Conservation (phyloP, 2,888 invertebrate species). For the Micropterix aruncella region DNA sequence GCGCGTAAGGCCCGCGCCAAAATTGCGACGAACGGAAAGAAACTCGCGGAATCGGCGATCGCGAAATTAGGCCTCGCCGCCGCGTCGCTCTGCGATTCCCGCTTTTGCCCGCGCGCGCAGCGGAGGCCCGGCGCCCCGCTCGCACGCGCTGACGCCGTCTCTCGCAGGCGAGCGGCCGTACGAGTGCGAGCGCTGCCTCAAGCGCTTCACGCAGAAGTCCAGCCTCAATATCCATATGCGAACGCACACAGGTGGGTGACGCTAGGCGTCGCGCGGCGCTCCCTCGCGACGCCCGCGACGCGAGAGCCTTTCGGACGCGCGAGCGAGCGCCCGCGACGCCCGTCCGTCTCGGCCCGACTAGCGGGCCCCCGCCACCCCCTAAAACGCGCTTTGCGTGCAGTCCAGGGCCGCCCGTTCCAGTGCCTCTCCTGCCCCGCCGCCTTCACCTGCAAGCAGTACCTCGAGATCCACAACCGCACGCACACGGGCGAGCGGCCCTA, state of each 20-base stretch:
- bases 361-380: slow-evolving; percentile 14
- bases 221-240: slow-evolving; percentile 70
- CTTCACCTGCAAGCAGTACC: slow-evolving; percentile 45
- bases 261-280: slow-evolving; percentile 22
- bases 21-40: slow-evolving; percentile 13
- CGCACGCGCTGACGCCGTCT: slow-evolving; percentile 40
- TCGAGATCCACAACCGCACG: slow-evolving; percentile 47
- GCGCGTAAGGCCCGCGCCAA: slow-evolving; percentile 24
- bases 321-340: slow-evolving; percentile 25
- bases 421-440: slow-evolving; percentile 44
- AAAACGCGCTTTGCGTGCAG: slow-evolving; percentile 34
- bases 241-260: slow-evolving; percentile 56
- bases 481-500: slow-evolving; percentile 44
- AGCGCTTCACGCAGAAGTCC: slow-evolving; percentile 70
- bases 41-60: slow-evolving; percentile 16
- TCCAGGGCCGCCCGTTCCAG: slow-evolving; percentile 44
- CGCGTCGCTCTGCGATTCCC: slow-evolving; percentile 42
- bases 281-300: background rate
- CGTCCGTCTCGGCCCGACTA: background rate
- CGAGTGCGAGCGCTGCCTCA: slow-evolving; percentile 62
- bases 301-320: background rate
- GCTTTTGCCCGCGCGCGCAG: slow-evolving; percentile 43
- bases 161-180: slow-evolving; percentile 46
- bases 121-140: slow-evolving; percentile 27
- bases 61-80: slow-evolving; percentile 13